phyloP scores from a whole-genome alignment of 2,888 invertebrate genomes.

The Heteropelma amictum region DNA sequence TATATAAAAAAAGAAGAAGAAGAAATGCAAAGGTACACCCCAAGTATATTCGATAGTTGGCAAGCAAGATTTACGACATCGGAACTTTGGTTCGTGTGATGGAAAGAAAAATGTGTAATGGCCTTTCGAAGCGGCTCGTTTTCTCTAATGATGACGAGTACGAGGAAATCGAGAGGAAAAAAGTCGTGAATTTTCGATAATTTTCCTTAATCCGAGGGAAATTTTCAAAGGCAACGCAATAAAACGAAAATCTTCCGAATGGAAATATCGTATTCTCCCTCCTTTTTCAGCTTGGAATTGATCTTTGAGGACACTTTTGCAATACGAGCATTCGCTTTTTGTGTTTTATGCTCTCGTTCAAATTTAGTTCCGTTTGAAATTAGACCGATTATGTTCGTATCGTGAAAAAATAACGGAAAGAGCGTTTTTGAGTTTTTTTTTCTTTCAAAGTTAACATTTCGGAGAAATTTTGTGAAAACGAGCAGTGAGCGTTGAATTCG shows the following conservation, averaged over 20 bases:
- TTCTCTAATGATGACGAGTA: conserved; percentile 31
- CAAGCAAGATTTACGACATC: conserved; percentile 31
- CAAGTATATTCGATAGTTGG: conserved; percentile 3
- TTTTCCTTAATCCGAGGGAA: not conserved
- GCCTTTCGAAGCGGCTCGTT: not conserved
- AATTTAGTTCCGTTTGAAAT: no score
- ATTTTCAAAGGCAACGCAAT: not conserved
- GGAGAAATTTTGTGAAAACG: no score
- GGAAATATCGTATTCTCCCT: not conserved
- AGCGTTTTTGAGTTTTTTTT: no score
- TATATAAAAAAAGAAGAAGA: conserved; percentile 6
- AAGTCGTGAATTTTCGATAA: not conserved
- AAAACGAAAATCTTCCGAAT: not conserved
- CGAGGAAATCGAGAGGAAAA: not conserved
- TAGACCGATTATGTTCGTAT: no score
- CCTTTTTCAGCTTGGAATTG: no score
- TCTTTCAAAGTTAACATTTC: no score
- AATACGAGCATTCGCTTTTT: no score
- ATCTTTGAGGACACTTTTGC: no score
- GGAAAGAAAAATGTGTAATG: conserved; percentile 18
- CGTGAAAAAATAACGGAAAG: no score
- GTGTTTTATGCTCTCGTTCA: no score
- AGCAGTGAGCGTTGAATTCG: no score
- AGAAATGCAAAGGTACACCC: conserved; percentile 13
- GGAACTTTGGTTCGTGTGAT: not conserved